Evolutionary conservation across 2,797 vertebrate species (phyloP).

Genomic region (Myripristis jacobus): DNA sequence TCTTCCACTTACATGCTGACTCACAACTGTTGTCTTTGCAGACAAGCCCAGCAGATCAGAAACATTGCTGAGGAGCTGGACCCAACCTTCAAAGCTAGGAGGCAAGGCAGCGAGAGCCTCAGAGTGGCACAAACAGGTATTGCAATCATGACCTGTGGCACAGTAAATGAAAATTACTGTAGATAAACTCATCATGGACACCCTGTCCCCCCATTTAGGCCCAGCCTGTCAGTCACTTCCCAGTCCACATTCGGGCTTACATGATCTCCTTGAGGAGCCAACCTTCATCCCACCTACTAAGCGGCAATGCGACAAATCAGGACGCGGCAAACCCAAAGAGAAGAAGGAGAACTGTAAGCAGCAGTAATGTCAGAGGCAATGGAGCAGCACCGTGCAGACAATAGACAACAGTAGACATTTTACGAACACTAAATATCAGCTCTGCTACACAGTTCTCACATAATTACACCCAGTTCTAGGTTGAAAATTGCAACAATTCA

Average conservation of each 20-base stretch:
- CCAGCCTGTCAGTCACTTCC: slow-evolving; percentile 53
- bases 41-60: slow-evolving; percentile 72
- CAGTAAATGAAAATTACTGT: not conserved
- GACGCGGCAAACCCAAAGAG: slow-evolving; percentile 82
- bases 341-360: slow-evolving; percentile 89
- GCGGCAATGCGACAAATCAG: slow-evolving; percentile 80
- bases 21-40: slow-evolving; percentile 36
- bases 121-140: slow-evolving; percentile 63
- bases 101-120: slow-evolving; percentile 44
- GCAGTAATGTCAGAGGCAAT: slow-evolving; percentile 74
- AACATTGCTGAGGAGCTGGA: slow-evolving; percentile 86
- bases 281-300: slow-evolving; percentile 86
- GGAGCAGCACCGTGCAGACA: not conserved
- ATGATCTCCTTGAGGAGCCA: slow-evolving; percentile 79
- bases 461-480: slow-evolving; percentile 13
- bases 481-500: slow-evolving; percentile 1
- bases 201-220: slow-evolving; percentile 43
- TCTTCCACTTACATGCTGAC: not conserved
- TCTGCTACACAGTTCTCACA: slow-evolving; percentile 21
- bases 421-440: slow-evolving; percentile 28
- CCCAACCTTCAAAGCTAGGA: slow-evolving; percentile 83
- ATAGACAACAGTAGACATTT: slow-evolving; percentile 5
- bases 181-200: not conserved
- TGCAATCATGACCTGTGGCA: not conserved
- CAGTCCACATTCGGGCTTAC: slow-evolving; percentile 51